These are phyloP conservation scores for Anadara kagoshimensis DNA, from an alignment of 1,140 invertebrate species.

Conservation along the genomic window DNA sequence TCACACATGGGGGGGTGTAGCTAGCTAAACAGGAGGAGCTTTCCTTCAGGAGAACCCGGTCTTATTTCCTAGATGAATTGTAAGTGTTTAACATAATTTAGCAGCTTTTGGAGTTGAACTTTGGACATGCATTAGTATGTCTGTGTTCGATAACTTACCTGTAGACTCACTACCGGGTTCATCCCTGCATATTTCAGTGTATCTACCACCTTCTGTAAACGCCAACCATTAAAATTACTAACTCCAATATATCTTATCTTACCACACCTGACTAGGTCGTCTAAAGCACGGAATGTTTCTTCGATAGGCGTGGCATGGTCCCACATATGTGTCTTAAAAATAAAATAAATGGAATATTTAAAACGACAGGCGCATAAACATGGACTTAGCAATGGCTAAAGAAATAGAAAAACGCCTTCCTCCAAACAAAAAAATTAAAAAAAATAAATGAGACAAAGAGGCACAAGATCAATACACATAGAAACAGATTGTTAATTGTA, in stretches of 20 bases:
- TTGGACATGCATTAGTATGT: no score
- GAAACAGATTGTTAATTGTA: background rate
- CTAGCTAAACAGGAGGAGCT: no score
- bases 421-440: background rate
- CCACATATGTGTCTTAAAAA: conserved; percentile 37
- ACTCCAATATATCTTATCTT: conserved; percentile 62
- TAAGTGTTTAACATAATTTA: no score
- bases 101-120: no score
- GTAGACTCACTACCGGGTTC: conserved; percentile 38
- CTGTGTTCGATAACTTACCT: conserved; percentile 35
- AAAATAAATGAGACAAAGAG: background rate
- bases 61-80: no score
- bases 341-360: background rate
- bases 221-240: conserved; percentile 61
- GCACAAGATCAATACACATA: background rate
- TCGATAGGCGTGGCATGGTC: conserved; percentile 56
- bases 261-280: conserved; percentile 60
- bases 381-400: background rate
- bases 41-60: no score
- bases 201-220: conserved; percentile 60
- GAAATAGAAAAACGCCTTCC: background rate
- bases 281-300: conserved; percentile 56
- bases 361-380: background rate
- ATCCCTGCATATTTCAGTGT: conserved; percentile 40
- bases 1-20: no score